Evolutionary conservation across 2,888 invertebrate genomes (phyloP).

Genomic region (Drosophila stalkeri): DNA sequence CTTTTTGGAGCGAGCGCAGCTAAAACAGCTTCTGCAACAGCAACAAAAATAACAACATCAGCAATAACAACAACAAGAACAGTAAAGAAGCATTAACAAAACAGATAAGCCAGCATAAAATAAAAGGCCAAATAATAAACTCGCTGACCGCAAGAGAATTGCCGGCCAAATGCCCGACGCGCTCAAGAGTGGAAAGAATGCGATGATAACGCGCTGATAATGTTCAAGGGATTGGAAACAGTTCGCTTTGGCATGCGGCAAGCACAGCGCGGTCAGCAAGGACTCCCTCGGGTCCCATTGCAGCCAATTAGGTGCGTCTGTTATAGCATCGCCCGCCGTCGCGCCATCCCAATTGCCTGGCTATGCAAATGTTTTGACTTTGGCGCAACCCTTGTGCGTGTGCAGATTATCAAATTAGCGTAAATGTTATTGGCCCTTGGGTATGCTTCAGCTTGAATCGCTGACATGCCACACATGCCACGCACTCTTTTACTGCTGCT

Average conservation of each 20-base stretch:
- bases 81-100: constrained; percentile 40
- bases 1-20: constrained; percentile 54
- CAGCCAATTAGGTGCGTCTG: constrained; percentile 84
- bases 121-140: constrained; percentile 82
- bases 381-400: constrained; percentile 68
- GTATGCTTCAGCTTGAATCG: constrained; percentile 40
- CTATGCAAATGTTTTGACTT: constrained; percentile 81
- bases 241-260: constrained; percentile 17
- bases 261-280: constrained; percentile 36
- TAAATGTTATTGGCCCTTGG: constrained; percentile 74
- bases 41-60: constrained; percentile 16
- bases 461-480: constrained; percentile 65
- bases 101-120: constrained; percentile 73
- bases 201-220: constrained; percentile 78
- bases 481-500: constrained; percentile 18
- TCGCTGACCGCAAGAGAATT: constrained; percentile 69
- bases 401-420: constrained; percentile 82
- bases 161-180: constrained; percentile 23
- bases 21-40: constrained; percentile 60
- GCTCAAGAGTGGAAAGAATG: constrained; percentile 66
- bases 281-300: constrained; percentile 84
- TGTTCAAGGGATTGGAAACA: constrained; percentile 53
- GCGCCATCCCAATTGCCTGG: constrained; percentile 56
- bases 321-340: constrained; percentile 22
- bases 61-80: constrained; percentile 26